These are phyloP conservation scores for Cyclura pinguis DNA, from an alignment of 2,797 vertebrate genomes.

Conservation along the genomic window DNA sequence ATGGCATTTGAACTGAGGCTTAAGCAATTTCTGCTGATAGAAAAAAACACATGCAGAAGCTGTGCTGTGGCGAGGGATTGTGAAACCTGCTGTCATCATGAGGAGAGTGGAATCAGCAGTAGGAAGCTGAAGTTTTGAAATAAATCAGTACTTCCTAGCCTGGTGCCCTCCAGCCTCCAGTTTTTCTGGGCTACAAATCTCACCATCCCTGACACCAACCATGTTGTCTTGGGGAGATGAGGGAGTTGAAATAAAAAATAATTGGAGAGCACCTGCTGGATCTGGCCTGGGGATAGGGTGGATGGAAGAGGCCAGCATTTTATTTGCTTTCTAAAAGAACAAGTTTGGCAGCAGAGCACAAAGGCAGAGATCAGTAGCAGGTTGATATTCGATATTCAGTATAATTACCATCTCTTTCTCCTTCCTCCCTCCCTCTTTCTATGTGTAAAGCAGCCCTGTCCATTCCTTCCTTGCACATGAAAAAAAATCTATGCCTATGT, in stretches of 20 bases:
- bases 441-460: neutral
- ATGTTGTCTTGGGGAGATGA: too few relatives aligned
- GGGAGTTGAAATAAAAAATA: neutral
- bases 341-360: neutral
- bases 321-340: neutral
- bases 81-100: neutral
- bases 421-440: too few relatives aligned
- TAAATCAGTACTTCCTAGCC: neutral
- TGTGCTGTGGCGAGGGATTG: neutral
- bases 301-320: neutral
- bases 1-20: neutral
- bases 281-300: neutral
- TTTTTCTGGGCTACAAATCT: too few relatives aligned
- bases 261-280: neutral
- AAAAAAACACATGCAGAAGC: neutral
- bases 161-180: too few relatives aligned
- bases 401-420: too few relatives aligned
- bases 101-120: neutral
- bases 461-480: neutral
- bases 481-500: neutral
- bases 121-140: neutral
- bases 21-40: neutral
- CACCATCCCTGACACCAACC: too few relatives aligned
- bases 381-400: neutral
- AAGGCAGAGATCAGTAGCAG: neutral